Base-by-base conservation (phyloP, 2,888 invertebrate genomes). In the Spialia ferax region DNA sequence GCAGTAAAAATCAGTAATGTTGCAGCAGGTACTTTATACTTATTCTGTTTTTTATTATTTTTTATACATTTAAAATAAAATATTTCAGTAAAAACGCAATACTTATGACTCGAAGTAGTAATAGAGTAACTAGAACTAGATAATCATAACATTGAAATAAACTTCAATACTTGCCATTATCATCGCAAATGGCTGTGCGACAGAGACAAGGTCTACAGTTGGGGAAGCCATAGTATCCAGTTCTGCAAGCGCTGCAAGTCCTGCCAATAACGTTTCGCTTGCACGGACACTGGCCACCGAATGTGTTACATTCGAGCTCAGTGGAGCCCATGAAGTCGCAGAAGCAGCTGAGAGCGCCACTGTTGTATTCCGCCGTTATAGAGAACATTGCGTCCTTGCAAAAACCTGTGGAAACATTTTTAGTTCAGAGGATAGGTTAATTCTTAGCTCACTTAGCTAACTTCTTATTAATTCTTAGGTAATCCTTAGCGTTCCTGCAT, bases 251-350 rank as follows among this genome's bases (percentile, higher is more conserved):
- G 63, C 96, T 96, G 79, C 98, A 98, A 0, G 95, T 96, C 35
- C 99, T 94, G 0, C 99, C 99, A 73, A 99, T 99, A 1, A 99
- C 97, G 85, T 99, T 97, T 0, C 96, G 95, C 79, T 96, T 96
- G 87, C 99, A 99, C 4, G 96, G 95, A 85, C 99, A 99, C 86
- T 99, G 99, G 0, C 99, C 99, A 0, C 99, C 99, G 84, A 99
- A 99, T 45, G 96, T 95, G 71, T 97, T 96, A 83, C 99, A 99
- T 77, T 97, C 96, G 82, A 99, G 97, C 61, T 95, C 93, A 0
- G 94, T 95, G 0, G 99, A 97, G 0, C 99, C 99, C 69, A 96
- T 96, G 77, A 96, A 96, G 84, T 99, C 97, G 84, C 99, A 99
- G 72, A 96, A 95, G 79, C 99, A 99, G 0, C 96, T 95, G 50